These are phyloP conservation scores for Patella depressa DNA, from an alignment of 2,888 invertebrate genomes.

Conservation along the genomic window DNA sequence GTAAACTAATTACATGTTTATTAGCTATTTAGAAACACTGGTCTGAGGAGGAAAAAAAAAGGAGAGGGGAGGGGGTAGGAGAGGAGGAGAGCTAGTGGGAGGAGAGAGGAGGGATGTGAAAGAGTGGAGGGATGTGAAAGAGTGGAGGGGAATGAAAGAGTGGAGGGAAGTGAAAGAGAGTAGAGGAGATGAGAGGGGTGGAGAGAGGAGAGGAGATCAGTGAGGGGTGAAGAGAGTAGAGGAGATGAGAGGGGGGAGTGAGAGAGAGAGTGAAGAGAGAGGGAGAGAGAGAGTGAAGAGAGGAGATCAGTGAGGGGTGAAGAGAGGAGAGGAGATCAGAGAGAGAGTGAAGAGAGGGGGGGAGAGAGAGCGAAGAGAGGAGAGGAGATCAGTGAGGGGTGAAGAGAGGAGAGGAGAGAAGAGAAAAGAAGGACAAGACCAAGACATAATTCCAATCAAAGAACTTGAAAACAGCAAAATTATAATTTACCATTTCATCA, in stretches of 20 bases:
- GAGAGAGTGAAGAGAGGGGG: background rate
- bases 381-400: background rate
- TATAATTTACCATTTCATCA: slow-evolving; percentile 87
- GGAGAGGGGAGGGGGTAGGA: background rate
- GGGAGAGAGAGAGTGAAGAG: background rate
- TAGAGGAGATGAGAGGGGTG: background rate
- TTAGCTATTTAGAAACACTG: background rate
- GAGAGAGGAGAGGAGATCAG: background rate
- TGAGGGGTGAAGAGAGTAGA: background rate
- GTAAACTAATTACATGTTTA: no score
- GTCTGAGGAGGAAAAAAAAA: background rate
- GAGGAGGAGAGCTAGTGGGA: background rate
- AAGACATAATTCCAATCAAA: background rate
- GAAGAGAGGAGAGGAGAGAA: no score
- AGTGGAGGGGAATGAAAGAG: background rate
- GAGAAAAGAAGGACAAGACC: no score
- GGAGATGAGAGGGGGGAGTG: background rate
- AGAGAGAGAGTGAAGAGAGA: background rate
- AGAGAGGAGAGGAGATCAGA: background rate
- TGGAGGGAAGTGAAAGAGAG: background rate
- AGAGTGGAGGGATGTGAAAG: background rate
- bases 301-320: background rate
- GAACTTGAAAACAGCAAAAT: background rate
- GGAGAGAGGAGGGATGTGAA: background rate
- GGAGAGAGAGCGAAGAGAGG: background rate